phyloP scores from a whole-genome alignment of 2,797 vertebrate species.

The Benthosema pterotum region DNA sequence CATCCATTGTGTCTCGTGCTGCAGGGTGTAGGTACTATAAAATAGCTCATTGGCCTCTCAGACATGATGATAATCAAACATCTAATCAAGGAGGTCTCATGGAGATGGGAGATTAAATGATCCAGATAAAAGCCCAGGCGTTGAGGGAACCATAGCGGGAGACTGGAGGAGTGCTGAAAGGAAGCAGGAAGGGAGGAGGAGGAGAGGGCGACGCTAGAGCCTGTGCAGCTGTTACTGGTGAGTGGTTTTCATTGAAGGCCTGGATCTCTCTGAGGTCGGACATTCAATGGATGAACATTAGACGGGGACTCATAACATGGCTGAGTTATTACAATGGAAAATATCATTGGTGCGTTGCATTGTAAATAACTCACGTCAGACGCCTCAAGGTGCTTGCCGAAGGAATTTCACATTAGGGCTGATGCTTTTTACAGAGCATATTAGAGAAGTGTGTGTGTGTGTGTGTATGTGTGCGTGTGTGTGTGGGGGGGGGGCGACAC shows the following conservation, averaged over 20 bases:
- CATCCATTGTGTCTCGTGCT: no score
- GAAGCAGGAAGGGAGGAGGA: not conserved
- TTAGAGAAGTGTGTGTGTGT: no score
- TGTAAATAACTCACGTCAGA: not conserved
- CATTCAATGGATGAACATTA: not conserved
- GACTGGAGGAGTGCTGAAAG: conserved; percentile 2
- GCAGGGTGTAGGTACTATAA: conserved; percentile 23
- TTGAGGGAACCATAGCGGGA: conserved; percentile 25
- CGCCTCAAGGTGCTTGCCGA: not conserved
- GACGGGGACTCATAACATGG: not conserved
- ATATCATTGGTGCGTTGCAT: not conserved
- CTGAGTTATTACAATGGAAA: not conserved
- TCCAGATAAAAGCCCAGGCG: conserved; percentile 48
- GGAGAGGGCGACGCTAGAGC: not conserved
- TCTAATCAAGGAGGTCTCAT: conserved; percentile 67
- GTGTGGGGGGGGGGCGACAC: no score
- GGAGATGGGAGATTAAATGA: conserved; percentile 62
- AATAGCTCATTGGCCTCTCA: conserved; percentile 40
- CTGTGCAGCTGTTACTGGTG: conserved; percentile 5
- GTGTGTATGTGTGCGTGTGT: no score
- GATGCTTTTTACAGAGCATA: not conserved
- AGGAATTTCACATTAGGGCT: not conserved
- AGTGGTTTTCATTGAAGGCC: conserved; percentile 8
- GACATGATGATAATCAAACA: conserved; percentile 63
- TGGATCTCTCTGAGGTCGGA: no score